Evolutionary conservation across 2,797 vertebrate species (phyloP).

Genomic region (Lacerta viridis): DNA sequence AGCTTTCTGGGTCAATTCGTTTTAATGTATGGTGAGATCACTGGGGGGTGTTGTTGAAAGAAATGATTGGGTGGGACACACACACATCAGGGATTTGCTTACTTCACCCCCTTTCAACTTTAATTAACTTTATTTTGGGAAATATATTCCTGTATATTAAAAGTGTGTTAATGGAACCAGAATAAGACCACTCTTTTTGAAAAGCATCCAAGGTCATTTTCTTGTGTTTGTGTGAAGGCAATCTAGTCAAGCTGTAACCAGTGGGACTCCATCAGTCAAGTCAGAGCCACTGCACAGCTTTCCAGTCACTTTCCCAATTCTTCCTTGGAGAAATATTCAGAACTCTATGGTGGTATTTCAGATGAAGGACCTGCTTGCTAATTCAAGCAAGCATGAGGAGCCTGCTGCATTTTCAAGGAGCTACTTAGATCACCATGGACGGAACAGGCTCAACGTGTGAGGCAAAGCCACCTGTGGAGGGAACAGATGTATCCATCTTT

Average conservation of each 20-base stretch:
- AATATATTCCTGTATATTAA: background rate
- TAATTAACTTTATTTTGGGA: background rate
- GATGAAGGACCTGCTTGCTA: background rate
- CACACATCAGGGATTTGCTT: background rate
- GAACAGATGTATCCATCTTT: background rate
- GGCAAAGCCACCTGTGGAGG: background rate
- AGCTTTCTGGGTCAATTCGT: background rate
- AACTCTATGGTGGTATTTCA: constrained; percentile 8
- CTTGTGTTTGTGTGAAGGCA: background rate
- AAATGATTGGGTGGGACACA: background rate
- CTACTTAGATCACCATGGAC: constrained; percentile 6
- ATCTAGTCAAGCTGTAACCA: background rate
- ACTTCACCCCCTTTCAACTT: background rate
- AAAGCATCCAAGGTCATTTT: background rate
- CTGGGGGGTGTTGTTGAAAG: background rate
- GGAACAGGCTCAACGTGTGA: background rate
- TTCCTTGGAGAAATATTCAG: background rate
- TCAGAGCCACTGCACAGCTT: background rate
- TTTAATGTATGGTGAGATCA: background rate
- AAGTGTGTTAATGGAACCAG: background rate
- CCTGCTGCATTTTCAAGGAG: background rate
- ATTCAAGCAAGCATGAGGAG: background rate
- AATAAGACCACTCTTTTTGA: too few species aligned
- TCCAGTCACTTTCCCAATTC: constrained; percentile 1
- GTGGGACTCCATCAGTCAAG: background rate